Base-by-base conservation (phyloP, 1,140 invertebrate genomes). In the Pseudomyrmex flavicornis region DNA sequence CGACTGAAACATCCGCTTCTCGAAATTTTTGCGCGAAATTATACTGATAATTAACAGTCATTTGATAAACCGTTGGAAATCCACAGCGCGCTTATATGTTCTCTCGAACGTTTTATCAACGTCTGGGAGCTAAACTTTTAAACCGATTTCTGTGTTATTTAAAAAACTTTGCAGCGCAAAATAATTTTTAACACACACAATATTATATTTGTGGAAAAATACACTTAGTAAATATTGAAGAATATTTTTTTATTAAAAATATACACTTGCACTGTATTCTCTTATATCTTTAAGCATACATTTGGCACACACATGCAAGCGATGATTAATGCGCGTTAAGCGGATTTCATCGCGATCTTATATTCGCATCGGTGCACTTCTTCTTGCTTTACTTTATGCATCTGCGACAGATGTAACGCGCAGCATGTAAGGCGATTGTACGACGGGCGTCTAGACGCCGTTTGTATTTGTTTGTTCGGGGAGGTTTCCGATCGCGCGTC, bases 381-480 rank as follows among this genome's bases (percentile, higher is more conserved):
- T 69, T 56, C 17, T 8, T 17, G 8, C 13, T 22, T 3, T 10
- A n/a, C 10, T 75, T 48, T 12, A n/a, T 12, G 22, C 66, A 69
- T 69, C 48, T 54, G 66, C 20, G 48, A 69, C 66, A 70, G 68
- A 70, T 56, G 68, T 44, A 66, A 66, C 44, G 44, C 26, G 44
- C 50, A 15, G 13, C 48, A 20, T 22, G 5, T 46, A 46, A 77
- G 10, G 12, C 75, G 13, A 3, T 1, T 10, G 62, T 72, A 65
- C 85, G 63, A 75, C 59, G 73, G 85, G 52, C 87, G 87, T 82
- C 86, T 88, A 82, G 76, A 88, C 86, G 83, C 87, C 62, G 73
- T 82, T 35, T 77, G 86, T 77, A 72, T 77, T 88, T 85, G 73
- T 82, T 87, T 70, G 26, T 56, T 72, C 76, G 63, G 73, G 83